phyloP scores from a whole-genome alignment of 2,113 vertebrate species.

The Mirza zaza region DNA sequence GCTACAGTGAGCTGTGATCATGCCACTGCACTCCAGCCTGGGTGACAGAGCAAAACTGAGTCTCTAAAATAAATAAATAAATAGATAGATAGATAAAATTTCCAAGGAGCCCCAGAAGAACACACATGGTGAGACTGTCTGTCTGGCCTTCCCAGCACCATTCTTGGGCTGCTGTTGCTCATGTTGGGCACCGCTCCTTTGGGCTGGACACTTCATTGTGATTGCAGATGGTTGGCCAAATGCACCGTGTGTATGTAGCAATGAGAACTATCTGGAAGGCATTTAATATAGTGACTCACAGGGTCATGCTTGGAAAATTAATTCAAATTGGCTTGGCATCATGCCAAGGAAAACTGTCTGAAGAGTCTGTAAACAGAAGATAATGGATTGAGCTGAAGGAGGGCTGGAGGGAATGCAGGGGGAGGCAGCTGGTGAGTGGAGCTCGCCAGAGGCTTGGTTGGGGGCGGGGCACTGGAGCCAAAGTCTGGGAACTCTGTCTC shows the following conservation, averaged over 20 bases:
- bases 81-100: no score
- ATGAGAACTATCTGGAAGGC: slow-evolving; percentile 68
- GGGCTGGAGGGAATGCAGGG: not conserved
- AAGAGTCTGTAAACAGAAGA: slow-evolving; percentile 76
- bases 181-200: not conserved
- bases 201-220: not conserved
- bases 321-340: slow-evolving; percentile 75
- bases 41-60: no score
- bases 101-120: not conserved
- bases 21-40: no score
- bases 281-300: slow-evolving; percentile 77
- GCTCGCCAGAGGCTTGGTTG: not conserved
- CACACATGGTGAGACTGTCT: rapidly evolving
- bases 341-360: slow-evolving; percentile 74
- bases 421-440: not conserved
- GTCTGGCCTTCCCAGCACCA: not conserved
- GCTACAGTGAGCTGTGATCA: no score
- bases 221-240: slow-evolving; percentile 65
- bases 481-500: not conserved
- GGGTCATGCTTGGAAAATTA: slow-evolving; percentile 77
- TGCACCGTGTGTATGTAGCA: not conserved
- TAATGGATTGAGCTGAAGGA: slow-evolving; percentile 73
- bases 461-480: not conserved
- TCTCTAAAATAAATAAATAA: no score
- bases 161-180: not conserved